These are phyloP conservation scores for Eurytoma adleriae DNA, from an alignment of 2,888 invertebrate genomes.

Conservation along the genomic window DNA sequence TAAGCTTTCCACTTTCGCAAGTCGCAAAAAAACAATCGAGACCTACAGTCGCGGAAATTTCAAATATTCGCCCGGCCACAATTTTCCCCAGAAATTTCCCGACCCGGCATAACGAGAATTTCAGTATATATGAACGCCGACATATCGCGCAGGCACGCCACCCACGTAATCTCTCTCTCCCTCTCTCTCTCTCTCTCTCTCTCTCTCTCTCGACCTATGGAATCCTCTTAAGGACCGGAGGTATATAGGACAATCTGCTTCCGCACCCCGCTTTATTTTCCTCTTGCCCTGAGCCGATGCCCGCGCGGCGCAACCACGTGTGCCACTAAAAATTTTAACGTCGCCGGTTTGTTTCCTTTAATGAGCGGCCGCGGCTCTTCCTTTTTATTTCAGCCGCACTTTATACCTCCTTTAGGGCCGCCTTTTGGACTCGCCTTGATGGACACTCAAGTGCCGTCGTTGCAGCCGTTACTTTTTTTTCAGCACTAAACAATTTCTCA, in stretches of 20 bases:
- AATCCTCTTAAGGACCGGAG: constrained; percentile 41
- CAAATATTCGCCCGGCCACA: constrained; percentile 12
- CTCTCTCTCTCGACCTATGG: constrained; percentile 33
- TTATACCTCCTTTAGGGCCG: constrained; percentile 22
- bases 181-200: not conserved
- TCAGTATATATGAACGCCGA: not conserved
- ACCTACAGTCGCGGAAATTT: constrained; percentile 21
- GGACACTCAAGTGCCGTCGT: not conserved
- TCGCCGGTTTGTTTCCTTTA: constrained; percentile 41
- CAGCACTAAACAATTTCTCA: no score
- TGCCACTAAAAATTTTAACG: constrained; percentile 45
- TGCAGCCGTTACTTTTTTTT: no score
- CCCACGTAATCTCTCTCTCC: constrained; percentile 6
- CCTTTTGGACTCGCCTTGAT: not conserved
- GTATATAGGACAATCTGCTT: constrained; percentile 46
- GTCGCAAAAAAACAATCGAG: not conserved
- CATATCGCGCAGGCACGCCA: not conserved
- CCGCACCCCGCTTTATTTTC: constrained; percentile 18
- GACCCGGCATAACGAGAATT: constrained; percentile 37
- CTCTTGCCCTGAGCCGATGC: not conserved
- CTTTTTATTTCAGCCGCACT: not conserved
- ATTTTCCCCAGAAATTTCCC: constrained; percentile 23
- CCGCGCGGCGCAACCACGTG: not conserved
- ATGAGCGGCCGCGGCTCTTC: not conserved
- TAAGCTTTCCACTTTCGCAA: not conserved